phyloP scores from a whole-genome alignment of 2,888 invertebrate genomes.

The Epirrhoe tristata region DNA sequence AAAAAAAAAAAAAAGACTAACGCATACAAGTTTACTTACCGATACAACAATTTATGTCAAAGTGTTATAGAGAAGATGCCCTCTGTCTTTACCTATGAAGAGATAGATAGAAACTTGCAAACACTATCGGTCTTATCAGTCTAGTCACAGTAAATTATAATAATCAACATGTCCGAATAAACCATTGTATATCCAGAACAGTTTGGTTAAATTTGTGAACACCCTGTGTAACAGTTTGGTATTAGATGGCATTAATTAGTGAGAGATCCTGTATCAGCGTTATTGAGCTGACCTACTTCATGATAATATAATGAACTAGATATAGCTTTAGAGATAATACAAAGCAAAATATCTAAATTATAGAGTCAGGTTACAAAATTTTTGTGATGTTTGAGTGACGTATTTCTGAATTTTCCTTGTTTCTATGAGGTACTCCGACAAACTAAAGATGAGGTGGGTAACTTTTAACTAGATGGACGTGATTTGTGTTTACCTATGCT shows the following conservation, averaged over 20 bases:
- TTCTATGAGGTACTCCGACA: not conserved
- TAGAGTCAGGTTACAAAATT: not conserved
- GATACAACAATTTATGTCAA: no score
- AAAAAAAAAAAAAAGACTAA: no score
- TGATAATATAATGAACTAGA: constrained; percentile 8
- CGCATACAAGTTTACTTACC: no score
- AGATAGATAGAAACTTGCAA: no score
- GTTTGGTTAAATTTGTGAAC: not conserved
- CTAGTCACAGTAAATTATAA: no score
- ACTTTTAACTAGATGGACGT: not conserved
- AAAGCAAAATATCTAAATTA: not conserved
- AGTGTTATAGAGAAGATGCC: no score
- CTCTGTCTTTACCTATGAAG: no score
- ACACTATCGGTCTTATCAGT: no score
- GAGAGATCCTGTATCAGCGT: constrained; percentile 16
- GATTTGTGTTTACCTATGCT: not conserved
- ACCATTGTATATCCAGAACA: not conserved
- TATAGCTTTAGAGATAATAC: not conserved
- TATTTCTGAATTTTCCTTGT: not conserved
- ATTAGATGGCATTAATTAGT: constrained; percentile 23
- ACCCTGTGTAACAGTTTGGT: constrained; percentile 8
- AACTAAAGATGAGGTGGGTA: not conserved
- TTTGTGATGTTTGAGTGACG: not conserved
- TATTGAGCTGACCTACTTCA: constrained; percentile 16
- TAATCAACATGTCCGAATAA: no score